phyloP scores from a whole-genome alignment of 2,797 vertebrate species.

The Ciconia nigra region DNA sequence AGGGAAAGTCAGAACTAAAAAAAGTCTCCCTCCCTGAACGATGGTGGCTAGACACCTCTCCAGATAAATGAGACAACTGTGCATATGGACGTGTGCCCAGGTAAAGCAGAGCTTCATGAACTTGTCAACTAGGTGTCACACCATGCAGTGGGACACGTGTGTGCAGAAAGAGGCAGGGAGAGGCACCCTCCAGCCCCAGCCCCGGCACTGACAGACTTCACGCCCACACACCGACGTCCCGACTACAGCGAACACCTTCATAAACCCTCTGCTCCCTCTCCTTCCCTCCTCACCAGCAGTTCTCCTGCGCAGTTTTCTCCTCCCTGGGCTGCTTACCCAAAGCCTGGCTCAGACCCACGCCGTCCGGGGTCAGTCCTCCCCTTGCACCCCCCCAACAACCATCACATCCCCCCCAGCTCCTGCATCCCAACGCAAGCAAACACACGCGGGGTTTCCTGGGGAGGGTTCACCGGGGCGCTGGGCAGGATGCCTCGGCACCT shows the following conservation, averaged over 20 bases:
- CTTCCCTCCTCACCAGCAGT: background rate
- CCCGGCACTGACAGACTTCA: background rate
- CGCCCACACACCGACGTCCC: background rate
- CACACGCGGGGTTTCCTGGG: background rate
- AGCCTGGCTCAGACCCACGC: rapidly evolving
- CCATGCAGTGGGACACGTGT: rapidly evolving
- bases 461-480: rapidly evolving
- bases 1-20: background rate
- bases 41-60: background rate
- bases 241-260: rapidly evolving
- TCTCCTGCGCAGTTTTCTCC: background rate
- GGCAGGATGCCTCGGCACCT: background rate
- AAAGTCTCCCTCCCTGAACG: background rate
- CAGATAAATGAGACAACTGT: background rate
- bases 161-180: background rate
- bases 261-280: background rate
- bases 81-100: background rate
- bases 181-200: background rate
- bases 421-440: background rate
- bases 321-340: background rate
- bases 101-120: background rate
- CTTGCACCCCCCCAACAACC: background rate
- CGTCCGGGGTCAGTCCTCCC: rapidly evolving
- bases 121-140: background rate
- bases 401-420: background rate